Conservation (phyloP, 2,888 invertebrate species). For the Agelastica alni region DNA sequence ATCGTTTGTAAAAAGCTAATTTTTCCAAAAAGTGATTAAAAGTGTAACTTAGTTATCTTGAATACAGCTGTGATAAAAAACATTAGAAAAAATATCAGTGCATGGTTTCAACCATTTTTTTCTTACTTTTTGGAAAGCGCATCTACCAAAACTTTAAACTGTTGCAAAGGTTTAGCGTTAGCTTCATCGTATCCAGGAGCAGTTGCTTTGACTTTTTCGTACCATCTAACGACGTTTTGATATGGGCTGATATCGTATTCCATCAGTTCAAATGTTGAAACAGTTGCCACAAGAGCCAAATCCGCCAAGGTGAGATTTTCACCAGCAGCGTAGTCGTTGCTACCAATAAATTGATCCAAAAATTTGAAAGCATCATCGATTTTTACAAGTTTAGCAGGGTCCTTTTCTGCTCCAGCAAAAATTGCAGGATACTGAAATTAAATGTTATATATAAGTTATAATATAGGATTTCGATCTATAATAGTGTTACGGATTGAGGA, state of each 20-base stretch:
- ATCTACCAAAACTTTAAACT: constrained; percentile 48
- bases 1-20: too few species aligned
- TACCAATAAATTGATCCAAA: constrained; percentile 73
- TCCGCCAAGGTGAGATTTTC: constrained; percentile 78
- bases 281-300: constrained; percentile 67
- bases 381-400: constrained; percentile 70
- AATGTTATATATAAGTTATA: not conserved
- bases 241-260: constrained; percentile 69
- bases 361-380: constrained; percentile 70
- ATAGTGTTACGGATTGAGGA: too few species aligned
- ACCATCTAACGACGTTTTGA: constrained; percentile 70
- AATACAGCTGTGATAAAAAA: too few species aligned
- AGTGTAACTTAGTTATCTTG: too few species aligned
- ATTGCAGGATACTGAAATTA: constrained; percentile 51
- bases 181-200: constrained; percentile 61
- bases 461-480: too few species aligned
- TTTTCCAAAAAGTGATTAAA: too few species aligned
- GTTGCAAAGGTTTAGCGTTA: constrained; percentile 46
- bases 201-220: constrained; percentile 64
- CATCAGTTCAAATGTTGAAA: constrained; percentile 71
- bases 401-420: constrained; percentile 57
- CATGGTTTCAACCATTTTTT: too few species aligned
- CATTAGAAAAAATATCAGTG: too few species aligned
- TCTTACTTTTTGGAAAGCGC: constrained; percentile 50
- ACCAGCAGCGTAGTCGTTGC: constrained; percentile 73